Percentiles rank a stretch among this genome's conserved stretches.
Conservation (phyloP, 2,113 vertebrate genomes). For the Ptilonorhynchus violaceus region DNA sequence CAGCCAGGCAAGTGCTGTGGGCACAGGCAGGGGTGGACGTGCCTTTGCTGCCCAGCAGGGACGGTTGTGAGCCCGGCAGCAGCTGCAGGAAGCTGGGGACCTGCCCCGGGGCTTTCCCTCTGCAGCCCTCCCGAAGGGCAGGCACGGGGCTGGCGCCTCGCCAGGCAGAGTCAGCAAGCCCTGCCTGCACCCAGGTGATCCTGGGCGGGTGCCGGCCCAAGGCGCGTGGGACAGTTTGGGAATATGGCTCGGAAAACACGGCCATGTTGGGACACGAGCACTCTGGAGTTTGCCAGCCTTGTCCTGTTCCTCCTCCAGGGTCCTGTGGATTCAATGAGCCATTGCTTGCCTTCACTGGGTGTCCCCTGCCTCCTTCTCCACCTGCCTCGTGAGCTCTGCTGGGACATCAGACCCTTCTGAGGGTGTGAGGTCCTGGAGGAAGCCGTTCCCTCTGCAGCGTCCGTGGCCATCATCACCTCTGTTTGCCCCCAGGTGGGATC, state of each 20-base stretch:
- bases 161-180: not conserved
- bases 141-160: not conserved
- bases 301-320: not conserved
- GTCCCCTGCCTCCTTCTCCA: not conserved
- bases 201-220: not conserved
- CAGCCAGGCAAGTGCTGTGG: not conserved
- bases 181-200: not conserved
- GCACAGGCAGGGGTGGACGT: not conserved
- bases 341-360: not conserved
- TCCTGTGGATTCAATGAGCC: not conserved
- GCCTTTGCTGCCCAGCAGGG: not conserved
- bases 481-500: not conserved
- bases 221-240: accelerated
- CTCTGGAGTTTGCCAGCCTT: not conserved
- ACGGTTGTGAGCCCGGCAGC: accelerated
- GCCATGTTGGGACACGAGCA: not conserved
- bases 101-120: not conserved
- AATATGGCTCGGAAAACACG: not conserved
- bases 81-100: not conserved
- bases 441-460: not conserved
- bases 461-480: not conserved
- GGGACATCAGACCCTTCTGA: not conserved
- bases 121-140: not conserved
- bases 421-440: not conserved
- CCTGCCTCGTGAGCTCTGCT: not conserved